Percentiles rank a stretch among this genome's conserved stretches.
These are phyloP conservation scores for Glyphotaelius pellucidus DNA, from an alignment of 2,888 invertebrate species.

Conservation along the genomic window DNA sequence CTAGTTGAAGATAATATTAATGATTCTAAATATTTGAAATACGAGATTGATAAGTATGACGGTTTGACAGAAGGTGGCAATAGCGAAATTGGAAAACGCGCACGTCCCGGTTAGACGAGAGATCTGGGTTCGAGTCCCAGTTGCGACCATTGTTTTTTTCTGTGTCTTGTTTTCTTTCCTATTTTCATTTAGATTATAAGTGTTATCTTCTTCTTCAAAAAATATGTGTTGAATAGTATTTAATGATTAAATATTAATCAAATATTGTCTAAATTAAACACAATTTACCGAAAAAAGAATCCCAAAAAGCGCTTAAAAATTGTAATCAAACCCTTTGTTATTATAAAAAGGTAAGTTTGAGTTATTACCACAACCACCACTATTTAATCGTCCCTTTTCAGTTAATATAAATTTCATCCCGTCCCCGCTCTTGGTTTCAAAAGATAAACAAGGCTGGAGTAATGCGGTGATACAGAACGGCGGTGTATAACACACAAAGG, in stretches of 20 bases:
- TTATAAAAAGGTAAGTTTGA: neutral
- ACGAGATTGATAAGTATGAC: too few species aligned
- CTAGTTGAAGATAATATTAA: too few species aligned
- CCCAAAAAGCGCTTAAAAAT: neutral
- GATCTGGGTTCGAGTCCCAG: too few species aligned
- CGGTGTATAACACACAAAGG: conserved; percentile 35
- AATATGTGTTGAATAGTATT: too few species aligned
- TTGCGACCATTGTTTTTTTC: too few species aligned
- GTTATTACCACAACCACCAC: neutral
- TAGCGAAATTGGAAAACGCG: too few species aligned
- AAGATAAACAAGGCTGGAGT: neutral
- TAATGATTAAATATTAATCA: neutral
- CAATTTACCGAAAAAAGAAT: neutral
- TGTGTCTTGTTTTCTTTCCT: too few species aligned
- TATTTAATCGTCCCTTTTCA: neutral
- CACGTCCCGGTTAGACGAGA: too few species aligned
- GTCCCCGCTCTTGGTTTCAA: neutral
- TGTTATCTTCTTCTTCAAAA: too few species aligned
- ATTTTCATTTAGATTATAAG: too few species aligned
- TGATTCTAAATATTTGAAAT: too few species aligned
- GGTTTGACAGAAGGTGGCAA: too few species aligned
- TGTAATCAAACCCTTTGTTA: neutral
- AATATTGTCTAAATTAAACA: neutral
- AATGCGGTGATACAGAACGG: neutral
- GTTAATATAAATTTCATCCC: neutral